These are phyloP conservation scores for Pseudochirops corinnae DNA, from an alignment of 2,797 vertebrate species.

Conservation along the genomic window DNA sequence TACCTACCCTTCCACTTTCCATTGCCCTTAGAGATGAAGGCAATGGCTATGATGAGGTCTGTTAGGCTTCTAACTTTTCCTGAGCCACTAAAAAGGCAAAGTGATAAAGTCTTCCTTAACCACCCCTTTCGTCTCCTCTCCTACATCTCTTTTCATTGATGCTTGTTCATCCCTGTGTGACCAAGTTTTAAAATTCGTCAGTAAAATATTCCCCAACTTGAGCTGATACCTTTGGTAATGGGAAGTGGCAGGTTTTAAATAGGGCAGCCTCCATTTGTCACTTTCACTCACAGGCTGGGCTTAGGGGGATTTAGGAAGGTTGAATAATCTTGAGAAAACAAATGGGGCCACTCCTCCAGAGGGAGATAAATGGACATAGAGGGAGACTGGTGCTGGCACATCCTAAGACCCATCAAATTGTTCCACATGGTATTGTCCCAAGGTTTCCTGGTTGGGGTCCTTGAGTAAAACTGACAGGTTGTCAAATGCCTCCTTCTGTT, in stretches of 20 bases:
- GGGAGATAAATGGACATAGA: slow-evolving; percentile 75
- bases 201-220: slow-evolving; percentile 81
- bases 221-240: slow-evolving; percentile 84
- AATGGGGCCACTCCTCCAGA: slow-evolving; percentile 69
- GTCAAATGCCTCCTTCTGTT: slow-evolving; percentile 81
- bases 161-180: slow-evolving; percentile 71
- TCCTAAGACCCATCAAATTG: slow-evolving; percentile 80
- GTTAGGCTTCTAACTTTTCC: background rate
- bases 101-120: background rate
- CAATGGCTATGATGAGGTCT: background rate
- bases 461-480: slow-evolving; percentile 81
- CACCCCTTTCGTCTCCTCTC: background rate
- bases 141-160: accelerated
- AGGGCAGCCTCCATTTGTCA: slow-evolving; percentile 85
- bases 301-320: slow-evolving; percentile 85
- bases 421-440: slow-evolving; percentile 1
- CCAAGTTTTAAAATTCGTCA: slow-evolving; percentile 76
- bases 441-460: slow-evolving; percentile 59
- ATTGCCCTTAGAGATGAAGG: background rate
- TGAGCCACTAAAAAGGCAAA: background rate
- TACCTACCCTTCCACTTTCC: background rate
- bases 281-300: slow-evolving; percentile 85
- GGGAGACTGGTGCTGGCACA: slow-evolving; percentile 71
- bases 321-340: slow-evolving; percentile 87
- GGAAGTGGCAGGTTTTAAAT: slow-evolving; percentile 87